Base-by-base conservation (phyloP, 2,888 invertebrate genomes). In the Caenorhabditis uteleia region DNA sequence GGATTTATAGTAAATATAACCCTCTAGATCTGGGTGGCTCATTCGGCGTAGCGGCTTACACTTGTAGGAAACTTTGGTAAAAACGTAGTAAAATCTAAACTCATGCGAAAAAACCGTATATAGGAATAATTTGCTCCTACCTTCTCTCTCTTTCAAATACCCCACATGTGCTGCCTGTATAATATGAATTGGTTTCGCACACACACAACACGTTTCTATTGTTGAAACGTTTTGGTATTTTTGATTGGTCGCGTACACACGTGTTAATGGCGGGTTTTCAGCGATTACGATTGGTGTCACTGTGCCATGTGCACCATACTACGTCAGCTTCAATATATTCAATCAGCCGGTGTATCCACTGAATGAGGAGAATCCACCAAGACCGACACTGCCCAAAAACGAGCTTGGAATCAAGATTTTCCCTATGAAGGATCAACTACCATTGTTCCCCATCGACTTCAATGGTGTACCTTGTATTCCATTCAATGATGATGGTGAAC, bases 331-430 rank as follows among this genome's bases (percentile, higher is more conserved):
- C 31, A 62, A 56, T 23, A 47, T 38, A 44, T 21, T 43, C 8
- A 51, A 51, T 25, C 47, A 48, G 27, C 43, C 62, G 2, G 51
- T 62, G 1, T 62, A 48, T 34, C 62, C 62, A 12, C 51, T 50
- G 47, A 51, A 56, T 21, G 56, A 56, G 21, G 56, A 56, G 3
- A 56, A 47, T 10, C 45, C 45, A 12, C 31, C 31, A 29, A 40
- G 38, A 18, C 62, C 62, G 14, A 56, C 56, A 40, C 34, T 62
- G 1, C 62, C 62, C 0, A 56, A 46, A 14, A 48, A 50, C 39
- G 62, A 56, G 42, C 40, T 36, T 33, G 62, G 62, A 10, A 44
- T 59, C 25, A 48, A 64, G 57, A 49, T 64, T 5, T 64, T 58
- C 42, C 64, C 64, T 6, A n/a, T 3, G 44, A 49, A 16, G 27